Evolutionary conservation across 2,113 vertebrate species (phyloP), one percentile per base, ranked within the genome.

Genomic region (Eretmochelys imbricata): DNA sequence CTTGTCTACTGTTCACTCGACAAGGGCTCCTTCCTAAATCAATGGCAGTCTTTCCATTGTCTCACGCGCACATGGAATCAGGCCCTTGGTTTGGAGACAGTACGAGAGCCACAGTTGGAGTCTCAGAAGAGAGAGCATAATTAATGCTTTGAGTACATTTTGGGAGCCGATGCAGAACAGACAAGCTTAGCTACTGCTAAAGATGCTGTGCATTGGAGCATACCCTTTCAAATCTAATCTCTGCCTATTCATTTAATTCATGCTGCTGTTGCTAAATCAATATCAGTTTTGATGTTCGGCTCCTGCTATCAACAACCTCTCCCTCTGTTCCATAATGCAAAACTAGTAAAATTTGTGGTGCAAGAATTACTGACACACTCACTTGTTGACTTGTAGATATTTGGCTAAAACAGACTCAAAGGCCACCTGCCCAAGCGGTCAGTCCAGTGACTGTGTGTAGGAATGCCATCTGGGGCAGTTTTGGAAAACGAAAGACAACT

Each of bases 241-340:
- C 20, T 86, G 87, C 54, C 90, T 92, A 10, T 55, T 94, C 72
- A 85, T 94, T 46, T 94, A 94, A 97, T 95, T 85, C 90, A 89
- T 85, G 88, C 90, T 86, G 85, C 90, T 86, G 85, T 80, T 93
- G 89, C 92, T 89, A 38, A 96, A 94, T 0, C 31, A 46, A 55
- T 86, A 95, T n/a, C 80, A 51, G 24, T 76, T 89, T 95, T 95
- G 97, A 97, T 94, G 94, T 82, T 57, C 72, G 49, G 62, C 53
- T 88, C 89, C 90, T 96, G 96, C 55, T 93, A 96, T 94, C 93
- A 88, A 95, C 83, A 85, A 95, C 50, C 81, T 84, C 89, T 84
- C 89, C 81, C 89, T 95, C 1, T 1, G 38, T 62, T 95, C 91
- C 87, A 89, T 92, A 95, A 86, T 35, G 69, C 87, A 84, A 87